phyloP scores from a whole-genome alignment of 2,113 vertebrate genomes.

The Rissa tridactyla region DNA sequence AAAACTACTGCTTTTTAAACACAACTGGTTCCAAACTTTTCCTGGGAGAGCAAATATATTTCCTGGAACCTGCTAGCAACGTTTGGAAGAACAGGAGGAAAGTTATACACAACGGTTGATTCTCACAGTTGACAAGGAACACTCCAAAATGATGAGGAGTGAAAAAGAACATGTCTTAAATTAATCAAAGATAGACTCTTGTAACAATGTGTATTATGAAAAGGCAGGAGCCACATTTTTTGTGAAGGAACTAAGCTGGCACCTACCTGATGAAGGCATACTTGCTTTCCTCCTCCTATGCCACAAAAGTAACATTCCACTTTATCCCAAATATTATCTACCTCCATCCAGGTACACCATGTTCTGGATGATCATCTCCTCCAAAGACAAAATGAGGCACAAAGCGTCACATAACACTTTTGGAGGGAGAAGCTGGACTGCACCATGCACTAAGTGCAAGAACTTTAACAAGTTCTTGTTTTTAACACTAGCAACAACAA shows the following conservation, averaged over 20 bases:
- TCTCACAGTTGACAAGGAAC: slow-evolving; percentile 21
- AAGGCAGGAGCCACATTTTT: neutral
- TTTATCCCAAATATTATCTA: neutral
- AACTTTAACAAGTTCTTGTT: neutral
- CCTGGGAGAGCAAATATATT: slow-evolving; percentile 34
- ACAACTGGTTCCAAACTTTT: slow-evolving; percentile 42
- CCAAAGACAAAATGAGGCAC: neutral
- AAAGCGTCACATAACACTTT: rapidly evolving
- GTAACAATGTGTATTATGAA: neutral
- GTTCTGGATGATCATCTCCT: rapidly evolving
- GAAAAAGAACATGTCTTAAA: neutral
- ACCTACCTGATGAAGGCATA: neutral
- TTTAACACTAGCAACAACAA: neutral
- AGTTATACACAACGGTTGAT: neutral
- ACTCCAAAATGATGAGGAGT: neutral
- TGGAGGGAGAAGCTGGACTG: neutral
- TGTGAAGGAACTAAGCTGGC: neutral
- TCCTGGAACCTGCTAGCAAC: slow-evolving; percentile 38
- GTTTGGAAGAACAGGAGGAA: slow-evolving; percentile 10
- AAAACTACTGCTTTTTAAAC: slow-evolving; percentile 47
- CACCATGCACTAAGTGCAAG: no score
- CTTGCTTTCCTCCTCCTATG: neutral
- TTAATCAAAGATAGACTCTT: neutral
- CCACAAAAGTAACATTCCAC: neutral
- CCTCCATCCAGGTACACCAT: neutral